Base-by-base conservation (phyloP, 2,888 invertebrate genomes). In the Eupithecia pulchellata region DNA sequence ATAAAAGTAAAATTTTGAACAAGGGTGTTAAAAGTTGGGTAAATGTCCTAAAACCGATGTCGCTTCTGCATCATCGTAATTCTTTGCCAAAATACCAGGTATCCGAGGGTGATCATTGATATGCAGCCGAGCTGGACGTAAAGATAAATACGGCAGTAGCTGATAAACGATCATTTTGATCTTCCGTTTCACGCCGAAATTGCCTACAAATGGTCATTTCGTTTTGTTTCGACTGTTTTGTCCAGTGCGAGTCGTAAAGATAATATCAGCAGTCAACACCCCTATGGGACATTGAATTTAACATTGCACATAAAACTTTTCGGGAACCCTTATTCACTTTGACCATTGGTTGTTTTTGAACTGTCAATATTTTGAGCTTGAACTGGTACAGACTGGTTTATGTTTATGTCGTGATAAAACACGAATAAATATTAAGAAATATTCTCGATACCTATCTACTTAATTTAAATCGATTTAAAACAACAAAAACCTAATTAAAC, bases 81-180 rank as follows among this genome's bases (percentile, higher is more conserved):
- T 72, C 66, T 58, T 9, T 65, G 68, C 1, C 71, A 62, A 34
- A 64, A 71, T 58, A 68, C 70, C 61, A 57, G 69, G 66, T 64
- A 60, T 61, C 69, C 68, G 64, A 64, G 62, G 30, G 64, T 68
- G 71, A 72, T 74, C 74, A 74, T 74, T 74, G 72, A 72, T 74
- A 74, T 74, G 74, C 74, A 65, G 34, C 64, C 66, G 74, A 71
- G 64, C 66, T 74, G 72, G 69, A 69, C 65, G 67, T 69, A 71
- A 67, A 65, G 69, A 72, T 72, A 74, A 74, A 74, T 74, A 74
- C 68, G 74, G 69, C 69, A 57, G 72, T 73, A 61, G 69, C 69
- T 70, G 68, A 68, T 66, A 68, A 74, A 73, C 73, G 69, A 55
- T 61, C 69, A 61, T 65, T 73, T 70, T 69, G 73, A 73, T 73